Percentiles rank a stretch among this genome's conserved stretches.
phyloP scores from a whole-genome alignment of 1,140 invertebrate species.

The Andricus grossulariae region DNA sequence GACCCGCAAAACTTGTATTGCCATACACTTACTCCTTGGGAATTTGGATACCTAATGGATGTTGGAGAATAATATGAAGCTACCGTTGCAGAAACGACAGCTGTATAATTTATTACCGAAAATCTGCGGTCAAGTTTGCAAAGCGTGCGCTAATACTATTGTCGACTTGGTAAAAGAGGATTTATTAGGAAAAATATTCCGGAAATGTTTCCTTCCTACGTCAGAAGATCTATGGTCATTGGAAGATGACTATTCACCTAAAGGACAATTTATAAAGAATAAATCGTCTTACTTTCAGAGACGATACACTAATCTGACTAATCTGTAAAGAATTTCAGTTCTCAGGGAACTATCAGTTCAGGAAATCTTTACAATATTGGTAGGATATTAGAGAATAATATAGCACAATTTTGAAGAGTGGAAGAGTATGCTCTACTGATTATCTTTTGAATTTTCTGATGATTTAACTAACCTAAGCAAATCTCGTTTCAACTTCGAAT shows the following conservation, averaged over 20 bases:
- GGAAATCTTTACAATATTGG: no score
- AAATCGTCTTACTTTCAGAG: constrained; percentile 10
- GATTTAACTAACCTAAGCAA: no score
- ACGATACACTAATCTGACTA: constrained; percentile 10
- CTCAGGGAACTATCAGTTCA: background rate
- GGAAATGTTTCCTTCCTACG: background rate
- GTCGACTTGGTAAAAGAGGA: constrained; percentile 8
- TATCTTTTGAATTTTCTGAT: no score
- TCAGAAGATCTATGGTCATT: background rate
- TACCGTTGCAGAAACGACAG: constrained; percentile 7
- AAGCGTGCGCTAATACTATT: constrained; percentile 25
- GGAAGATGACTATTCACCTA: background rate
- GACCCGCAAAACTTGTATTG: constrained; percentile 25
- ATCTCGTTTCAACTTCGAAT: no score
- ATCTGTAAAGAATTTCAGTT: constrained; percentile 2
- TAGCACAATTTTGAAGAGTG: no score
- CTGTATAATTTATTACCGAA: constrained; percentile 5
- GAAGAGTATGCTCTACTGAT: no score
- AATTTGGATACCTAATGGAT: constrained; percentile 34
- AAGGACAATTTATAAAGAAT: background rate
- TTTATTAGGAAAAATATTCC: constrained; percentile 27
- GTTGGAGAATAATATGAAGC: background rate
- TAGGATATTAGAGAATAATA: no score
- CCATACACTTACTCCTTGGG: constrained; percentile 5
- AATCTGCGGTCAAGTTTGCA: constrained; percentile 27